Evolutionary conservation across 1,140 invertebrate genomes (phyloP), one percentile per base, ranked within the genome.

Genomic region (Lysiphlebus fabarum): DNA sequence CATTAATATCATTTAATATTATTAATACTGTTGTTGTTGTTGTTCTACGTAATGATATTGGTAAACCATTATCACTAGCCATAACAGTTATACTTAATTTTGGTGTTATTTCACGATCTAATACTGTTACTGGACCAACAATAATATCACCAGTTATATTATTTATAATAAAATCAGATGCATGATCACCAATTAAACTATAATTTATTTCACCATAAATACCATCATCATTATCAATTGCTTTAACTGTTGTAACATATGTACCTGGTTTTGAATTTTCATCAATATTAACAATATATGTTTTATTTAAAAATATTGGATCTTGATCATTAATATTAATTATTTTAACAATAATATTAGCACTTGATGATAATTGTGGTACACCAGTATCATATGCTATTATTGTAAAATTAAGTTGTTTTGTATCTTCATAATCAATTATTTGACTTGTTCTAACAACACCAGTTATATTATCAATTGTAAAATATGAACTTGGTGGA

Each of bases 281-380:
- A 2, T 82, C 72, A 0, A 95, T 81, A 0, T 79, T 81, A 0
- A 85, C 86, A 37, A 85, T 84, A 71, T 95, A 95, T 7, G 77
- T 66, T 70, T 85, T 76, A 53, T 83, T 74, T 11, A 82, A 80
- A 69, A 95, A 96, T 42, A 85, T 80, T 0, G 93, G 93, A 72
- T 87, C 85, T 67, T 92, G 90, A 69, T 96, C 93, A 67, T 96
- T 96, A 0, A 93, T 83, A 70, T 95, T 95, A 17, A 87, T 82
- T 10, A 96, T 84, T 42, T 87, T 85, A 0, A 95, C 87, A 7
- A 80, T 83, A 5, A 97, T 85, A 11, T 84, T 81, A 0, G 91
- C 90, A 0, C 85, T 83, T 0, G 91, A 84, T 7, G 87, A 88
- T 45, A 90, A 78, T 65, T 90, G 87, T 2, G 94, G 93, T 0